Evolutionary conservation across 2,797 vertebrate genomes (phyloP), one percentile per base, ranked within the genome.

Genomic region (Accipiter superciliosus): DNA sequence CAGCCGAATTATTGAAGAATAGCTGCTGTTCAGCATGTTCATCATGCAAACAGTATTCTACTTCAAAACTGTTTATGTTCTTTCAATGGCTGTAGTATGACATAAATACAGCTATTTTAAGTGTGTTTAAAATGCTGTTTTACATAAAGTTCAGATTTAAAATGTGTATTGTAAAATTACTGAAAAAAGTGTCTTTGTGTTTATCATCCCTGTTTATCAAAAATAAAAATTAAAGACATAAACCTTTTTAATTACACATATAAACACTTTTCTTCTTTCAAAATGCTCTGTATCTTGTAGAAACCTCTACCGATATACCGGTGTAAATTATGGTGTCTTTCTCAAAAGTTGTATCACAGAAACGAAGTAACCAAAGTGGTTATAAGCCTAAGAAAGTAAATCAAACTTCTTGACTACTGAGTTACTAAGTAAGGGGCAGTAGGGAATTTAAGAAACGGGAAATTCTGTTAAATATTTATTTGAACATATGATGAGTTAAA

Each of bases 261-360:
- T 44, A 92, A 92, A 55, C 3, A 25, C 92, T 89, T 66, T 78
- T 73, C 45, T 96, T 86, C 79, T 94, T 84, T 92, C 83, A 96
- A 93, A 96, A 92, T 91, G 78, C 7, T 91, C 63, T 90, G 33
- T 70, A 57, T 86, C 19, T 74, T 90, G 67, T 59, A 96, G 6
- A 70, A 74, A 91, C 20, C 53, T 87, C 39, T 57, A 87, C 11
- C 89, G 40, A 93, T 77, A 91, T n/a, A 73, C 11, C 90, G 49
- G 73, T 47, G 94, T 71, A 95, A 95, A 95, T 94, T 78, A 91
- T 47, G 57, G 9, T 93, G 80, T 94, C 87, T 94, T 93, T 94
- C 89, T 95, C 85, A 87, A 96, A 97, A 96, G 77, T 37, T 95
- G 69, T 93, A 88, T 53, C 88, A 96, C 85, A 96, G 93, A 95